Evolutionary conservation across 2,888 invertebrate species (phyloP), one percentile per base, ranked within the genome.

Genomic region (Gnatocerus cornutus): DNA sequence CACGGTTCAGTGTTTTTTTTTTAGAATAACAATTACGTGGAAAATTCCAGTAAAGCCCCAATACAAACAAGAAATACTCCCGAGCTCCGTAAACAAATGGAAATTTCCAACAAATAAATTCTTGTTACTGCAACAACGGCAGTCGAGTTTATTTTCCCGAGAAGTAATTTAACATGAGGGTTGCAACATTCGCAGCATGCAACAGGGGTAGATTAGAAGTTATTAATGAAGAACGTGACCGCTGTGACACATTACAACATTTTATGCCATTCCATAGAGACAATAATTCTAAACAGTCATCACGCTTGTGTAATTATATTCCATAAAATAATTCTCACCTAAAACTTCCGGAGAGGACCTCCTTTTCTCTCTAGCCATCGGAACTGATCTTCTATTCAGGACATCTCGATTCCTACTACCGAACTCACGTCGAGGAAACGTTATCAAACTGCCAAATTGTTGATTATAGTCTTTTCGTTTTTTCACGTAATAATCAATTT

Each of bases 321-420:
- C 12, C 10, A 6, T 37, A 46, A 59, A 41, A 43, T 41, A 43
- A 37, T 33, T 74, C 82, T 83, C 80, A 82, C 86, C 86, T 66
- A 87, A 81, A 62, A 80, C 77, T 71, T 87, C 86, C 3, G 83
- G 79, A 7, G 85, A 82, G 4, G 82, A 77, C 52, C 84, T 83
- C 71, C 86, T 86, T 77, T 87, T 86, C 12, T 87, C 85, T 41
- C 85, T 83, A 41, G 84, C 82, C 13, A 78, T 77, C 0, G 84
- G 84, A 7, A 82, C 79, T 3, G 85, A 84, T 67, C 84, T 78
- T 55, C 84, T 76, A 68, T 84, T 84, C 16, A 83, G 73, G 46
- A 77, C 77, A 66, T 84, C 83, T 46, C 83, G 73, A 69, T 77
- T 79, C 64, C 79, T 79, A 10, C 75, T 73, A 6, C 76, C 78